Conservation (phyloP, 2,797 vertebrate species). For the Myotis pilosus region DNA sequence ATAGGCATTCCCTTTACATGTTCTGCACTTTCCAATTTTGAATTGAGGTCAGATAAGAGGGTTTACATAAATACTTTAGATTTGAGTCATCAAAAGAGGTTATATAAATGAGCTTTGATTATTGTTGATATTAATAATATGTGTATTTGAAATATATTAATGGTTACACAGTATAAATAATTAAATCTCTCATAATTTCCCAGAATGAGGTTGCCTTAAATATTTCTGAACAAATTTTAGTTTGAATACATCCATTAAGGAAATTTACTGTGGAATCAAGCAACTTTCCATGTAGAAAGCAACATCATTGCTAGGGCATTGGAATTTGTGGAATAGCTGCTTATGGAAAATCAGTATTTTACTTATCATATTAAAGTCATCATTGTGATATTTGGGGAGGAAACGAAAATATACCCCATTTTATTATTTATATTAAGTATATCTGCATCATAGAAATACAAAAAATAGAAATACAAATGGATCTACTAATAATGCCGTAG, state of each 20-base stretch:
- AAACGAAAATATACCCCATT: background rate
- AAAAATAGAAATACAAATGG: background rate
- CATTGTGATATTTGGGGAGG: background rate
- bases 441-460: background rate
- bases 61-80: constrained; percentile 7
- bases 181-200: background rate
- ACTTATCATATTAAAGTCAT: background rate
- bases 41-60: background rate
- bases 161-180: background rate
- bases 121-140: background rate
- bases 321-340: background rate
- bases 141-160: constrained; percentile 13
- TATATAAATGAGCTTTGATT: background rate
- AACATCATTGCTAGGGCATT: background rate
- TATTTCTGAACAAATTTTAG: background rate
- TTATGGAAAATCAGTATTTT: background rate
- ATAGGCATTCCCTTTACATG: background rate
- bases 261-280: background rate
- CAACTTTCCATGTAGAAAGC: background rate
- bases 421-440: constrained; percentile 16
- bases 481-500: background rate
- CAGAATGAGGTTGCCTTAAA: background rate
- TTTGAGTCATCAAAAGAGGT: background rate
- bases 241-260: background rate
- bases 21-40: background rate